Evolutionary conservation across 2,113 vertebrate genomes (phyloP), one percentile per base, ranked within the genome.

Genomic region (Synchiropus splendidus): DNA sequence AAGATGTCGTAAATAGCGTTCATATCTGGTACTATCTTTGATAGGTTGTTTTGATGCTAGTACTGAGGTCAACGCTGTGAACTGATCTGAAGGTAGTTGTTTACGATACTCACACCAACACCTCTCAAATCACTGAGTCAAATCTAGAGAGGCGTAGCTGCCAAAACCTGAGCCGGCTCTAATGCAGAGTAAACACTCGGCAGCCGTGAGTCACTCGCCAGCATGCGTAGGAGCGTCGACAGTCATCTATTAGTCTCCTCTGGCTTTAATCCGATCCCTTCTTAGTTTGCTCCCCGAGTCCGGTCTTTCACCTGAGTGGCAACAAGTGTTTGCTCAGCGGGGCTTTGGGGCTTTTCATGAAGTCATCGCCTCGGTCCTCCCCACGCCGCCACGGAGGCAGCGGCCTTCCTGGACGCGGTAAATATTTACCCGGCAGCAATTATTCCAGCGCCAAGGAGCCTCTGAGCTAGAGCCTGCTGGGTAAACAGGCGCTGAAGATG

Each of bases 361-460:
- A 54, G 57, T 68, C 77, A 71, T 55, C 49, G 0, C 51, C 31
- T 27, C 14, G 35, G 13, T 39, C 32, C 8, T 37, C 18, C 15
- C 60, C 40, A 5, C 6, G 3, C 14, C 18, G 30, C 43, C 52
- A 2, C n/a, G 31, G 14, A 51, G 44, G 27, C 11, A 44, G 17
- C 47, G 27, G 35, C 59, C 45, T 60, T 61, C 48, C 31, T 17
- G 52, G 48, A 45, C 9, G 51, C 1, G 16, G 65, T 62, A 72
- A 78, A 77, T 74, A 75, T 81, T 74, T 75, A 72, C 67, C 57
- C 54, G 27, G 15, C 31, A 4, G 35, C 53, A 48, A 72, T 76
- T 67, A 59, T 34, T 33, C 57, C 49, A 21, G 52, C 5, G 35
- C 43, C 59, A 31, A 50, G 67, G 27, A 16, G 42, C 51, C 49